Conservation (phyloP, 1,140 invertebrate genomes). For the Drosophila neocordata region DNA sequence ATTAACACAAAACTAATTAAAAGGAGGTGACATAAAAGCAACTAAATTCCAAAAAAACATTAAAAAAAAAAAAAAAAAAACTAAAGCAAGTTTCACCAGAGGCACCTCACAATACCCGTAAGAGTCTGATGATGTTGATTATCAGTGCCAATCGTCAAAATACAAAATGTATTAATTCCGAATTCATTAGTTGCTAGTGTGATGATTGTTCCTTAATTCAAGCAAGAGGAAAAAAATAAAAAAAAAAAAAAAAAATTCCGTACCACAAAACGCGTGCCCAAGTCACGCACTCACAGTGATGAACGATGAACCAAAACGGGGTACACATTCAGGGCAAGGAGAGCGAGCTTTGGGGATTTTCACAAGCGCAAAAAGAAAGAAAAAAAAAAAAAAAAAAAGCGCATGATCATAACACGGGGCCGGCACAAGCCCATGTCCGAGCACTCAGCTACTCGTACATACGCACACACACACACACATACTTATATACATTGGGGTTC, state of each 20-base stretch:
- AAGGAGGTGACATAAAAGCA: not conserved
- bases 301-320: not conserved
- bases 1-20: slow-evolving; percentile 6
- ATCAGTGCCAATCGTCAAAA: slow-evolving; percentile 2
- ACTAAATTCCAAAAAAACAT: too few species aligned
- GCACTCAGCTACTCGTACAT: not conserved
- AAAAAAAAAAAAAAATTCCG: slow-evolving; percentile 51
- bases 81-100: not conserved
- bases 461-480: not conserved
- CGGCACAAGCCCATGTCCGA: slow-evolving; percentile 4
- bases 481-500: not conserved
- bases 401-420: slow-evolving; percentile 26
- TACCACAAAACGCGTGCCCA: slow-evolving; percentile 55
- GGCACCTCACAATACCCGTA: not conserved
- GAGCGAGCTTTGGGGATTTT: slow-evolving; percentile 7
- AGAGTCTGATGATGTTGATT: not conserved
- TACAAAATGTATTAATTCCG: slow-evolving; percentile 65
- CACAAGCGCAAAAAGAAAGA: slow-evolving; percentile 8
- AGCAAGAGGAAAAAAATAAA: too few species aligned
- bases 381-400: not conserved
- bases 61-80: not conserved
- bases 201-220: not conserved
- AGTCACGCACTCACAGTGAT: slow-evolving; percentile 48
- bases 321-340: not conserved
- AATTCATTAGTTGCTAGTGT: slow-evolving; percentile 50